A percentile compares a stretch with the other conserved stretches of the same genome.
Evolutionary conservation across 2,797 vertebrate genomes (phyloP).

Genomic region (Rhyacichthys aspro): DNA sequence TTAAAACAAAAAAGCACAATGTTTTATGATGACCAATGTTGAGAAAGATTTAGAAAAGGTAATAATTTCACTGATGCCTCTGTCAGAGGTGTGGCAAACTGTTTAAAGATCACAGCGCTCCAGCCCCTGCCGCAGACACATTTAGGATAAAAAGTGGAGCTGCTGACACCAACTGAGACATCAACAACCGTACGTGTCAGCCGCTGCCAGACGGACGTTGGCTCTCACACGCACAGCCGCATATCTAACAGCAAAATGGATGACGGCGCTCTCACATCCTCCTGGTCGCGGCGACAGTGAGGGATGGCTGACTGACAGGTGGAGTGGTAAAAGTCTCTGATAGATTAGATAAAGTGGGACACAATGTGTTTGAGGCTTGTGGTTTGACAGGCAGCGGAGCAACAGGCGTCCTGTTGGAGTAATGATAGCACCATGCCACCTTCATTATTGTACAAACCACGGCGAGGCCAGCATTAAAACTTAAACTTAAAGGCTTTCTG

Average conservation of each 20-base stretch:
- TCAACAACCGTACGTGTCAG: slow-evolving; percentile 63
- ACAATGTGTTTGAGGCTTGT: slow-evolving; percentile 32
- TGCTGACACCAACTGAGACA: slow-evolving; percentile 71
- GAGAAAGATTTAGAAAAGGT: background rate
- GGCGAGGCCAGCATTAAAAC: background rate
- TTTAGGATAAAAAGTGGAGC: slow-evolving; percentile 69
- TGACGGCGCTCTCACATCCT: slow-evolving; percentile 45
- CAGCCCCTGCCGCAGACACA: slow-evolving; percentile 45
- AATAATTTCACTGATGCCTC: slow-evolving; percentile 17
- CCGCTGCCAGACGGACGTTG: slow-evolving; percentile 47
- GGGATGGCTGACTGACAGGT: slow-evolving; percentile 62
- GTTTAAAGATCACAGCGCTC: slow-evolving; percentile 16
- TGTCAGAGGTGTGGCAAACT: slow-evolving; percentile 20
- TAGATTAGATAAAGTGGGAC: slow-evolving; percentile 63
- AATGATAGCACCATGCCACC: slow-evolving; percentile 29
- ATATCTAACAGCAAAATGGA: slow-evolving; percentile 43
- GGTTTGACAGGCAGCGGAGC: slow-evolving; percentile 57
- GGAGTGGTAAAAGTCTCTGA: slow-evolving; percentile 60
- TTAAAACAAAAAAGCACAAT: background rate
- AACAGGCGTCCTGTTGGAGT: slow-evolving; percentile 50
- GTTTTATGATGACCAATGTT: background rate
- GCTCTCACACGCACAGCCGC: slow-evolving; percentile 14
- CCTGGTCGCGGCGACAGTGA: slow-evolving; percentile 52
- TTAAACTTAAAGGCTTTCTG: slow-evolving; percentile 6
- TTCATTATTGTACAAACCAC: slow-evolving; percentile 1